These are phyloP conservation scores for Cryptoblepharus egeriae DNA, from an alignment of 2,797 vertebrate species.

Conservation along the genomic window DNA sequence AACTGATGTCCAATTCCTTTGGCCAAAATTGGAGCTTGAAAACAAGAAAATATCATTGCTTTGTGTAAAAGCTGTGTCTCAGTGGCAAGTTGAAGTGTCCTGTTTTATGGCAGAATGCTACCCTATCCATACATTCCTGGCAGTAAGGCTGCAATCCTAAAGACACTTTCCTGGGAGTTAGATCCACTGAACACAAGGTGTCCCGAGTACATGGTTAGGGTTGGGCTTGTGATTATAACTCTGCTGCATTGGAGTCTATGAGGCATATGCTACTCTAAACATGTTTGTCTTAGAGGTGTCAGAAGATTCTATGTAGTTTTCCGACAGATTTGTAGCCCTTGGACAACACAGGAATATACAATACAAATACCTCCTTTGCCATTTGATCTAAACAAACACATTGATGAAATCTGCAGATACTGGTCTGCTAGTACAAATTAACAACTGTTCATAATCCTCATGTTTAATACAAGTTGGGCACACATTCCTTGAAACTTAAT, in stretches of 20 bases:
- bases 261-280: too few relatives aligned
- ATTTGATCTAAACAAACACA: not conserved
- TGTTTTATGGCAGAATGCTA: not conserved
- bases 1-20: not conserved
- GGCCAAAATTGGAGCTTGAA: not conserved
- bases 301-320: not conserved
- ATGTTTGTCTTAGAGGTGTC: too few relatives aligned
- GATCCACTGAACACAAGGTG: too few relatives aligned
- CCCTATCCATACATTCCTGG: too few relatives aligned
- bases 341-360: too few relatives aligned
- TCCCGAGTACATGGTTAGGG: too few relatives aligned
- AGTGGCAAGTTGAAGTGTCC: not conserved
- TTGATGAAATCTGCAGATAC: not conserved
- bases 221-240: not conserved
- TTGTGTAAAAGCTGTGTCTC: not conserved
- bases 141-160: too few relatives aligned
- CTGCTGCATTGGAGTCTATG: too few relatives aligned
- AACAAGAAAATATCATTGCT: conserved; percentile 9
- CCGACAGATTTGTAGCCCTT: not conserved
- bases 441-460: not conserved
- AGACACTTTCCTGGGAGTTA: too few relatives aligned
- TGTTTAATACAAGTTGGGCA: not conserved
- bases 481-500: not conserved
- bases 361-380: not conserved
- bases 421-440: not conserved